Evolutionary conservation across 2,888 invertebrate genomes (phyloP).

Genomic region (Apodemia mormo): DNA sequence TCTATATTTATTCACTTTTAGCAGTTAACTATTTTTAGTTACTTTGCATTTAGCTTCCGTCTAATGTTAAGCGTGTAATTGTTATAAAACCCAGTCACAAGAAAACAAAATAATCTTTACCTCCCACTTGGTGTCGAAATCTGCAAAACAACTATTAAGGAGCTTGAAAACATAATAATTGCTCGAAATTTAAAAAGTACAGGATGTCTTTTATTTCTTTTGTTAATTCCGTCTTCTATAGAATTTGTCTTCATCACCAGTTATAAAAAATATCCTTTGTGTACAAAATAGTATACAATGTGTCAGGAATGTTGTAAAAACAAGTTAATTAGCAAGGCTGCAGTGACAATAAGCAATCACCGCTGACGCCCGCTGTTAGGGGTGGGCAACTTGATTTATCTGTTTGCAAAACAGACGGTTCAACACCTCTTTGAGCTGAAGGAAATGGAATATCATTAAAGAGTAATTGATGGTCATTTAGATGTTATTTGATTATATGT

Average conservation of each 20-base stretch:
- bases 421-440: slow-evolving; percentile 13
- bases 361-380: slow-evolving; percentile 54
- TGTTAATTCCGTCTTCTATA: slow-evolving; percentile 9
- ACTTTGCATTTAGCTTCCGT: background rate
- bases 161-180: slow-evolving; percentile 3
- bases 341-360: slow-evolving; percentile 55
- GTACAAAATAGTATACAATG: slow-evolving; percentile 31
- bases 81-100: background rate
- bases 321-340: slow-evolving; percentile 65
- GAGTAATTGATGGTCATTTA: slow-evolving; percentile 19
- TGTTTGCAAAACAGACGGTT: slow-evolving; percentile 37
- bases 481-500: slow-evolving; percentile 6
- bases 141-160: background rate
- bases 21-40: no score
- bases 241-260: slow-evolving; percentile 4
- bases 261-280: slow-evolving; percentile 26
- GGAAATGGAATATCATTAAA: slow-evolving; percentile 19
- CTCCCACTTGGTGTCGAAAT: background rate
- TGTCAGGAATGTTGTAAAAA: slow-evolving; percentile 55
- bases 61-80: background rate
- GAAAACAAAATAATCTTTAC: background rate
- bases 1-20: no score
- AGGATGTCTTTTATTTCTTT: slow-evolving; percentile 13
- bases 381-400: slow-evolving; percentile 44
- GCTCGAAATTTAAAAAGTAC: slow-evolving; percentile 13